Conservation (phyloP, 2,113 vertebrate species). For the Eupsittula cactorum region DNA sequence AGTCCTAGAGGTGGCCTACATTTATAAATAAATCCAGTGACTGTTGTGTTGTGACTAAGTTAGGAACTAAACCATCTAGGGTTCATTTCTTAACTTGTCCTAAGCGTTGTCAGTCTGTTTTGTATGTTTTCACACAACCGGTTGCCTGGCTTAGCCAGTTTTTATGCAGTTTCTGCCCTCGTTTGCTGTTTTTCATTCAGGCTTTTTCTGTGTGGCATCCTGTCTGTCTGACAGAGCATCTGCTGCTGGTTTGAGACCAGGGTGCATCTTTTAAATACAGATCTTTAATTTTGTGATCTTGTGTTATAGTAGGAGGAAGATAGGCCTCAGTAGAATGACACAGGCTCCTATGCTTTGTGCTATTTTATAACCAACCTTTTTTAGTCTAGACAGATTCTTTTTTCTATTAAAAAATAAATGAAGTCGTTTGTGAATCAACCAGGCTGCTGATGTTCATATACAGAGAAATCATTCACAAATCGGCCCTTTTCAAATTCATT, state of each 20-base stretch:
- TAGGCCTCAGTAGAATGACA: neutral
- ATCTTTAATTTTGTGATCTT: neutral
- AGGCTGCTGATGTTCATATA: slow-evolving; percentile 35
- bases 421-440: slow-evolving; percentile 23
- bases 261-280: slow-evolving; percentile 6
- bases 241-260: neutral
- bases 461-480: neutral
- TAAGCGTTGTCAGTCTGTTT: neutral
- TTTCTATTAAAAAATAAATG: slow-evolving; percentile 19
- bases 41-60: neutral
- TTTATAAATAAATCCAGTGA: neutral
- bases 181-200: slow-evolving; percentile 1
- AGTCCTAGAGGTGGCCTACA: neutral
- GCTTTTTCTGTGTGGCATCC: neutral
- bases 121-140: neutral
- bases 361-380: slow-evolving; percentile 56
- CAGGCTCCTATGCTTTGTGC: slow-evolving; percentile 39
- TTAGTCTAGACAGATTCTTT: slow-evolving; percentile 53
- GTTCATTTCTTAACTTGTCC: neutral
- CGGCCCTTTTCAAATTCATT: neutral
- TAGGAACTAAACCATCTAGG: neutral
- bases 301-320: slow-evolving; percentile 16
- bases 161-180: neutral
- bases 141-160: slow-evolving; percentile 47
- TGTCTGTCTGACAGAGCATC: neutral